Evolutionary conservation across 2,888 invertebrate species (phyloP).

Genomic region (Mechanitis mazaeus): DNA sequence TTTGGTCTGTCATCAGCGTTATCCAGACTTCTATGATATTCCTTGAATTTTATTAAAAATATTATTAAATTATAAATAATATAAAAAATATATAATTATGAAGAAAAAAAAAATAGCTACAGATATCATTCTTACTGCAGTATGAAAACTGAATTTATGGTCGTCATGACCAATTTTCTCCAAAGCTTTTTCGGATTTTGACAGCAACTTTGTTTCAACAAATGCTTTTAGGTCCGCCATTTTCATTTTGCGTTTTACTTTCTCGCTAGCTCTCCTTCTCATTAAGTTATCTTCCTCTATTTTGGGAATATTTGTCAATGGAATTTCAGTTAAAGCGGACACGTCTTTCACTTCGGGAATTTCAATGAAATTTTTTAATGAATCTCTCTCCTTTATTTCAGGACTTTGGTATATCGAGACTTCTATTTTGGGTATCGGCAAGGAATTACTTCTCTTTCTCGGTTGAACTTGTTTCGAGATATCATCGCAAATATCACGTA

Average conservation of each 20-base stretch:
- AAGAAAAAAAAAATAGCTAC: conserved; percentile 58
- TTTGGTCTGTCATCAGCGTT: conserved; percentile 86
- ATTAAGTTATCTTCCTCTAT: conserved; percentile 61
- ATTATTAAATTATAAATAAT: conserved; percentile 10
- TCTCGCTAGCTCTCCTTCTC: conserved; percentile 84
- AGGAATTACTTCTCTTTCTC: conserved; percentile 91
- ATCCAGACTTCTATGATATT: conserved; percentile 88
- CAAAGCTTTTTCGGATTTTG: conserved; percentile 93
- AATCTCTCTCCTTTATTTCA: conserved; percentile 80
- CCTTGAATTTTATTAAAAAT: conserved; percentile 67
- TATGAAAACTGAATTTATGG: conserved; percentile 74
- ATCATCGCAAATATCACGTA: conserved; percentile 92
- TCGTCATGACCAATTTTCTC: conserved; percentile 92
- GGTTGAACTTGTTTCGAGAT: conserved; percentile 85
- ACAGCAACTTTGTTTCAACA: conserved; percentile 92
- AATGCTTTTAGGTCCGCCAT: conserved; percentile 94
- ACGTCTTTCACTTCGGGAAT: conserved; percentile 84
- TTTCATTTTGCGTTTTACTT: conserved; percentile 90
- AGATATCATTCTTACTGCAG: conserved; percentile 80
- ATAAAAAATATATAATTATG: conserved; percentile 14
- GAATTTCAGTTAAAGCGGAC: conserved; percentile 78
- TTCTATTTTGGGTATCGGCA: conserved; percentile 95
- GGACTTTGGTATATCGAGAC: conserved; percentile 90
- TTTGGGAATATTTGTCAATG: conserved; percentile 50
- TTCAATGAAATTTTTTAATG: conserved; percentile 85